Base-by-base conservation (phyloP, 2,113 vertebrate genomes). In the Arothron firmamentum region DNA sequence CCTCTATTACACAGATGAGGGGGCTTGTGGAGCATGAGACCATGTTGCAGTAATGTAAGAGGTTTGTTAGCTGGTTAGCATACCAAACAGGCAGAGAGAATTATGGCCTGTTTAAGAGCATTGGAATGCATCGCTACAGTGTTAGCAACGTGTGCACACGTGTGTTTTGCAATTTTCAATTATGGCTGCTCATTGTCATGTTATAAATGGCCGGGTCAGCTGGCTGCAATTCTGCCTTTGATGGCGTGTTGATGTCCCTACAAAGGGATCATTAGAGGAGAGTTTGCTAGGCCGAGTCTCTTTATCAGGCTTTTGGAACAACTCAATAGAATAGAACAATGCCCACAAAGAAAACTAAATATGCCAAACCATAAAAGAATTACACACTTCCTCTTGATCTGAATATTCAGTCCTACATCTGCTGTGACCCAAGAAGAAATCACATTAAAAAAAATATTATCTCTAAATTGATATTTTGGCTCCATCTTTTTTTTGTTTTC, bases 141-240 rank as follows among this genome's bases (percentile, higher is more conserved):
- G 72, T 69, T 74, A 67, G 62, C 69, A 72, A 34, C 46, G 49
- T 58, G 49, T 51, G 47, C 18, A 48, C 57, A 57, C 48, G 41
- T 41, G 52, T 34, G 34, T 73, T 58, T 25, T 76, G 79, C 84
- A 81, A 66, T 89, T 87, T 88, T 84, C 83, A 87, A 84, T 89
- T 89, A 87, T 81, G 84, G 80, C 79, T 80, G 79, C 82, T 90
- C 83, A 86, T 85, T 87, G 79, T 88, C 74, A 81, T 82, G 64
- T 74, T 85, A 74, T 85, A 85, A 86, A 85, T 62, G 79, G 82
- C 76, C 70, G 71, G 80, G 85, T 90, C 86, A 88, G 83, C 78
- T 85, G 78, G 75, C 68, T 84, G 78, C 77, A 82, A 75, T 67
- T 85, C 62, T 82, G 63, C 70, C 79, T 87, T 85, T 87, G 74